These are phyloP conservation scores for Pachydiplax longipennis DNA, from an alignment of 2,888 invertebrate species.

Conservation along the genomic window DNA sequence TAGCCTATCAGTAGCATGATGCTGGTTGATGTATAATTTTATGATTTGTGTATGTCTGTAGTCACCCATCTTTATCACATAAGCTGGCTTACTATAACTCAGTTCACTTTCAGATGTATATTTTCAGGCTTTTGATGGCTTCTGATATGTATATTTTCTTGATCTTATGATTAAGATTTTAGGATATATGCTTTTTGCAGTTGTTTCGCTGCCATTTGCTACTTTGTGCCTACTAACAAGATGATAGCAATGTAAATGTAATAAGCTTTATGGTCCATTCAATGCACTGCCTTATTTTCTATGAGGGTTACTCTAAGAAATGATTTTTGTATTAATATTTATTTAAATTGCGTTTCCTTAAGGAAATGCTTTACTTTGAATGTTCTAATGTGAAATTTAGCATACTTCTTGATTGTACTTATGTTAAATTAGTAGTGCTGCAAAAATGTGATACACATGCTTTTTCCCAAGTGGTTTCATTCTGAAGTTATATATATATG, in stretches of 20 bases:
- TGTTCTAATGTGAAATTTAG: no score
- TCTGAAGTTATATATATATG: no score
- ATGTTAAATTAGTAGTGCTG: no score
- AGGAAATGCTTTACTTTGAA: no score
- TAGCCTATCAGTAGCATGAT: not conserved
- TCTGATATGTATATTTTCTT: not conserved
- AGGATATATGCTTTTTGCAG: not conserved
- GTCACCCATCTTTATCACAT: not conserved
- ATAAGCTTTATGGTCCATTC: not conserved
- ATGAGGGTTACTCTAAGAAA: no score
- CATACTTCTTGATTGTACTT: no score
- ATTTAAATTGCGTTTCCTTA: no score
- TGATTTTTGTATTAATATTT: no score
- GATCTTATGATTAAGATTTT: not conserved
- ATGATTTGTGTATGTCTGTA: not conserved
- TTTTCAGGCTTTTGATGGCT: not conserved
- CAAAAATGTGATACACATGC: no score
- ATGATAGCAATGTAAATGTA: not conserved
- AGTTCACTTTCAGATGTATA: not conserved
- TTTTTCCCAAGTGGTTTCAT: no score
- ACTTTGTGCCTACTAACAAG: not conserved
- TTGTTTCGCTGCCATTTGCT: not conserved
- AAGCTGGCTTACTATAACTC: not conserved
- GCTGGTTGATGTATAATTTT: not conserved
- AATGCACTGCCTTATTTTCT: not conserved